Evolutionary conservation across 2,888 invertebrate species (phyloP), one percentile per base, ranked within the genome.

Genomic region (Leptopterna dolabrata): DNA sequence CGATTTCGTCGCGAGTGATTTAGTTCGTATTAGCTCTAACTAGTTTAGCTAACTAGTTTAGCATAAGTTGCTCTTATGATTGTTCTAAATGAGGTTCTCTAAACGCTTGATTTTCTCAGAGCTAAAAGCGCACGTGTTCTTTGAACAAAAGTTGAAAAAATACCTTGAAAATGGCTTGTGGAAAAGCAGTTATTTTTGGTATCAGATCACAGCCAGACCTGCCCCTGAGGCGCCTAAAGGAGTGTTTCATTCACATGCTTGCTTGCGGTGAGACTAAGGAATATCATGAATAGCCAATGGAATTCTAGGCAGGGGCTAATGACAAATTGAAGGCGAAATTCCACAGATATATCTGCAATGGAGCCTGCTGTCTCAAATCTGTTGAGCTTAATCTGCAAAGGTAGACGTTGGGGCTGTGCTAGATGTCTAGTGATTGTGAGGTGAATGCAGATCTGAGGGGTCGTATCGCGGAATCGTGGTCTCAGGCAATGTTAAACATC

Each of bases 301-400:
- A 63, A 63, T 63, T 63, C 24, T 19, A 27, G 63, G 24, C 63
- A 63, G 63, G 63, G 63, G 63, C 63, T 63, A 63, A 24, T 63
- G 24, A 63, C 63, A 63, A 63, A 63, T 63, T 63, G 63, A 63
- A 63, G 63, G 63, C 63, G 24, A 63, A 63, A 63, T 63, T 63
- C 63, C 63, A 1, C 24, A 63, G 63, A 63, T 63, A 51, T 63
- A 63, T 63, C 63, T 24, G 27, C 63, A 24, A 63, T 0, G 63
- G 19, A 19, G 63, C 63, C 24, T 63, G 19, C 9, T 63, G 9
- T n/a, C 3, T 24, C 63, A 63, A 2, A 63, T 63, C 63, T 63
- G n/a, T n/a, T n/a, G 11, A 0, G 2, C 13, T 47, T 13, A 16
- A 47, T 47, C 47, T 47, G 47, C 47, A 47, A 47, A 47, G 47